Evolutionary conservation across 2,797 vertebrate species (phyloP), one percentile per base, ranked within the genome.

Genomic region (Hippocampus kuda): DNA sequence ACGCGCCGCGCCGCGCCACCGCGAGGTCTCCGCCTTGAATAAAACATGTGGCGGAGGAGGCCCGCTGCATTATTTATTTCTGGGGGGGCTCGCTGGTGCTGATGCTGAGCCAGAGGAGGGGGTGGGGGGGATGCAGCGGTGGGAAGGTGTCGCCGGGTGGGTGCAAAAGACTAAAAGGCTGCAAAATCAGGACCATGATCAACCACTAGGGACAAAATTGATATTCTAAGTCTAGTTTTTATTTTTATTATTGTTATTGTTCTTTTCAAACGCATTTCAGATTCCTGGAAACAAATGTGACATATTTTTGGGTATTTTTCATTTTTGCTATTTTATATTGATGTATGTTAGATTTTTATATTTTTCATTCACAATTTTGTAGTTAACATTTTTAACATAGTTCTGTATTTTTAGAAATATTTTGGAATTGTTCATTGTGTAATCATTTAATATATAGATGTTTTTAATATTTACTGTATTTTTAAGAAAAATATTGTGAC

Each of bases 41-140:
- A 89, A 90, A 91, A 91, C 88, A 91, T 91, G 81, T 86, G 85
- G 77, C 82, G 46, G 82, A 85, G 81, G 74, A 86, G 82, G 79
- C 64, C 66, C 64, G 26, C 24, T 91, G 81, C 85, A 89, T 90
- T 85, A 90, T 90, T 89, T 83, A 90, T 88, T 78, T 11, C 1
- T 54, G 73, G 57, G 48, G 70, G 71, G 76, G 30, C 42, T 64
- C 41, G 38, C n/a, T 71, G 72, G 71, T 49, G 67, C 60, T 67
- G 71, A 66, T 44, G 59, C 18, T 22, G 57, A 51, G 57, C 13
- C 0, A 13, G 11, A 44, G 54, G 49, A 69, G 34, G 61, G 22
- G 3, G 46, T 3, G 71, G 59, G 54, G 61, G 22, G 4, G 42
- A 30, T 30, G 71, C 22, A 1, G 48, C 4, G 5, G 16, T 46